Conservation (phyloP, 2,888 invertebrate species). For the Tridacna crocea region DNA sequence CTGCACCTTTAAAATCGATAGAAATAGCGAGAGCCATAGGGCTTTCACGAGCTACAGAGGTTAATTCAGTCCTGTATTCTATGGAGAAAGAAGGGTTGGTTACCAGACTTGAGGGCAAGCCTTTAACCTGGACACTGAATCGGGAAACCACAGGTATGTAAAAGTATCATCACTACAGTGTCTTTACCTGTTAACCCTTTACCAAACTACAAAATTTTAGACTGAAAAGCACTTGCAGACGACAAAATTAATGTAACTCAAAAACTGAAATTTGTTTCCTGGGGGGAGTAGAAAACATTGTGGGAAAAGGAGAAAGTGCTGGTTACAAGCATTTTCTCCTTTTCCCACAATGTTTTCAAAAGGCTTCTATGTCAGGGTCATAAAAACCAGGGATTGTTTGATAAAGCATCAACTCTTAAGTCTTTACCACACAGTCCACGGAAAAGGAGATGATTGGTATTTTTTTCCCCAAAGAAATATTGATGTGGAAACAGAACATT, state of each 20-base stretch:
- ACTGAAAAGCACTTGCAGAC: too few relatives aligned
- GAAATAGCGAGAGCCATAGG: constrained; percentile 74
- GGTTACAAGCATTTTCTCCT: not conserved
- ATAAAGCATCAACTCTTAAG: too few relatives aligned
- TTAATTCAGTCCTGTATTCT: constrained; percentile 77
- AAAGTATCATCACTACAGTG: too few relatives aligned
- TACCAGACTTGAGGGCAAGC: constrained; percentile 42
- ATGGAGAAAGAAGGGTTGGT: constrained; percentile 61
- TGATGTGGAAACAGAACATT: too few relatives aligned
- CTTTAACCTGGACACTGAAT: constrained; percentile 37
- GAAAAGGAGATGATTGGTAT: too few relatives aligned
- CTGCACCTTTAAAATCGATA: constrained; percentile 54
- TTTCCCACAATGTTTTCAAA: constrained; percentile 6
- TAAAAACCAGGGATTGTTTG: not conserved
- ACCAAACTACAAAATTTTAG: too few relatives aligned
- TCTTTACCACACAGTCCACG: too few relatives aligned
- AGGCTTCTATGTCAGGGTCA: not conserved
- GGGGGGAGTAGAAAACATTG: not conserved
- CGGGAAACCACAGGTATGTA: too few relatives aligned
- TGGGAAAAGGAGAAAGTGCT: not conserved
- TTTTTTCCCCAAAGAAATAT: too few relatives aligned
- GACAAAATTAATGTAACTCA: not conserved
- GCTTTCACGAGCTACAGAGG: constrained; percentile 56
- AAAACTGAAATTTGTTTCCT: too few relatives aligned
- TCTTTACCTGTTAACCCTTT: too few relatives aligned